Evolutionary conservation across 2,888 invertebrate genomes (phyloP).

Genomic region (Oasisia sp.): DNA sequence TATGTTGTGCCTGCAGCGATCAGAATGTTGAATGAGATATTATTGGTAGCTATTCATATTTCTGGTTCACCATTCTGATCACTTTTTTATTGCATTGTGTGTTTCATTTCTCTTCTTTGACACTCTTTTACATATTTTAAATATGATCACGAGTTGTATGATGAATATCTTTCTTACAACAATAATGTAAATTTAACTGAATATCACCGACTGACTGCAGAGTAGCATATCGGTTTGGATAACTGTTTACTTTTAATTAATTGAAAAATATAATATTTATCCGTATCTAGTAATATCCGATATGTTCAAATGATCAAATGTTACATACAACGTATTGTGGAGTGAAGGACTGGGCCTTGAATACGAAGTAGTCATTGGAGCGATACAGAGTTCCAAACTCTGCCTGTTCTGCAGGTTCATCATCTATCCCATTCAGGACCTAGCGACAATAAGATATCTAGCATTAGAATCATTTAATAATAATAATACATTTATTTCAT

Average conservation of each 20-base stretch:
- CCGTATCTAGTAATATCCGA: neutral
- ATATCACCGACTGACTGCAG: neutral
- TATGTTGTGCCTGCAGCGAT: neutral
- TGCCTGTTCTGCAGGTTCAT: neutral
- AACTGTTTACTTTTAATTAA: neutral
- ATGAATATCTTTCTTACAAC: too few relatives aligned
- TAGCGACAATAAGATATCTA: neutral
- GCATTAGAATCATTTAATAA: neutral
- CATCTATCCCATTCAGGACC: neutral
- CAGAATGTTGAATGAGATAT: too few relatives aligned
- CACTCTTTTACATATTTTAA: too few relatives aligned
- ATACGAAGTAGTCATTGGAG: conserved; percentile 14
- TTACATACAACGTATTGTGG: conserved; percentile 18
- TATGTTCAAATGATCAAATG: neutral
- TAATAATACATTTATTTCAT: neutral
- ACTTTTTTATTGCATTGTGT: too few relatives aligned
- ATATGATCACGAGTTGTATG: too few relatives aligned
- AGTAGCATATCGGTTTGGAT: neutral
- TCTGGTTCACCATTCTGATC: too few relatives aligned
- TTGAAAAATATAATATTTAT: neutral
- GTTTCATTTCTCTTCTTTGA: too few relatives aligned
- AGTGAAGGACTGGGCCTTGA: conserved; percentile 11
- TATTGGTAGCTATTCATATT: too few relatives aligned
- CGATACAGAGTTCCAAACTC: conserved; percentile 20
- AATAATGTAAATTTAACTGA: too few relatives aligned